Base-by-base conservation (phyloP, 1,140 invertebrate genomes). In the Thalassaphorura encarpata region DNA sequence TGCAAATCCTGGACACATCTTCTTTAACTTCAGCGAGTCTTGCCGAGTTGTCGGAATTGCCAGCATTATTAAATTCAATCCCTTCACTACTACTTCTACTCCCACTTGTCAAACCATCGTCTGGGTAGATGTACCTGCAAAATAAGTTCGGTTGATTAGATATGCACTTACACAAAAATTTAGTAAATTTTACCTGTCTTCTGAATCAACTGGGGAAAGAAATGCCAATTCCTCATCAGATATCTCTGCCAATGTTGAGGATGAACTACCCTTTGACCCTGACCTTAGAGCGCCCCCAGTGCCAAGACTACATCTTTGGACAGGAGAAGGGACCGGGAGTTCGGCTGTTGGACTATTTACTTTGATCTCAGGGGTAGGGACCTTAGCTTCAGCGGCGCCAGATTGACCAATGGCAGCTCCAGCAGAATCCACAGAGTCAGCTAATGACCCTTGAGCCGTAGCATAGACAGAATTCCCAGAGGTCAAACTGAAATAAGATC, bases 1-100 rank as follows among this genome's bases (percentile, higher is more conserved):
- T 56, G 31, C 63, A 65, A n/a, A 65, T 49, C 45, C 51, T 59
- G 4, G 56, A 52, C 1, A 65, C 56, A 45, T 59, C 60, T 18
- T 39, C 54, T 33, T 58, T 54, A 19, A 64, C 33, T 52, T 54
- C 54, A 27, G n/a, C 26, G 16, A 26, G 36, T 15, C 41, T 43
- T 19, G 15, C 8, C 1, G 36, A 50, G 28, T 50, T 50, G 3
- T 61, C 43, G 6, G 41, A 26, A 16, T 16, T 2, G 8, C n/a
- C 42, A 3, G 29, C 19, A 48, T 26, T 23, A 3, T 27, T 47
- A 6, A 8, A 15, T 26, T 39, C 21, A 11, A 21, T 11, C 5
- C 13, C 8, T 5, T 48, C 13, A 19, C 21, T 28, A 5, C 42
- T 45, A 11, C 33, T 36, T 11, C 33, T 36, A 19, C 33, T 15